phyloP scores from a whole-genome alignment of 2,888 invertebrate genomes.

The Pachymerium ferrugineum region DNA sequence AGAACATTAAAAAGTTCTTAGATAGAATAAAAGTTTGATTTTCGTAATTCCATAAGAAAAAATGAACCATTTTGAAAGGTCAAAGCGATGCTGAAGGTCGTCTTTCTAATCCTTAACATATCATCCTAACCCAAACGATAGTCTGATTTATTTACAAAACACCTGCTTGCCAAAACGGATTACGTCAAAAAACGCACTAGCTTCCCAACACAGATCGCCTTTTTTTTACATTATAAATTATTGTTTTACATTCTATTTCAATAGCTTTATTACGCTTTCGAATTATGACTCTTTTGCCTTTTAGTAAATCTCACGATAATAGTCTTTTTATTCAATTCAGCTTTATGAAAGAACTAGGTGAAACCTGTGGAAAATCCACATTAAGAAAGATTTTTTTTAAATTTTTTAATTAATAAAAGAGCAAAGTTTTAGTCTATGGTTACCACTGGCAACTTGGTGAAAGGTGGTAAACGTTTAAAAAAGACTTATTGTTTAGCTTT shows the following conservation, averaged over 20 bases:
- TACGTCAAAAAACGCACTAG: neutral
- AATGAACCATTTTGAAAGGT: neutral
- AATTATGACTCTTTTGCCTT: neutral
- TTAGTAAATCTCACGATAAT: too few relatives aligned
- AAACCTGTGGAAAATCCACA: too few relatives aligned
- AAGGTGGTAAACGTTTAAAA: too few relatives aligned
- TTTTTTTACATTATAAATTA: neutral
- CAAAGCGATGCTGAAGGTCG: too few relatives aligned
- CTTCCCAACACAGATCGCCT: neutral
- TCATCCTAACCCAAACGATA: neutral
- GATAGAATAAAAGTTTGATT: too few relatives aligned
- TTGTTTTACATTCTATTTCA: neutral
- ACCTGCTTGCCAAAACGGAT: neutral
- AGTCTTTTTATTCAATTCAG: too few relatives aligned
- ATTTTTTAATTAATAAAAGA: too few relatives aligned
- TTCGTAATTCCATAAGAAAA: neutral
- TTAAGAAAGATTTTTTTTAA: too few relatives aligned
- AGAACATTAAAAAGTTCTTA: neutral
- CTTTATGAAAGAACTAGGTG: too few relatives aligned
- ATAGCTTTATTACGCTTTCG: neutral
- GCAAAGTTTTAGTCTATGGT: too few relatives aligned
- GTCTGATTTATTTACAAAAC: neutral
- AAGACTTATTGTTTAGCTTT: too few relatives aligned
- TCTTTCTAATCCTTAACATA: neutral
- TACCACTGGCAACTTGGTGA: too few relatives aligned